Percentiles rank a stretch among this genome's conserved stretches.
phyloP scores from a whole-genome alignment of 2,797 vertebrate genomes.

The Tarsius wallacei region DNA sequence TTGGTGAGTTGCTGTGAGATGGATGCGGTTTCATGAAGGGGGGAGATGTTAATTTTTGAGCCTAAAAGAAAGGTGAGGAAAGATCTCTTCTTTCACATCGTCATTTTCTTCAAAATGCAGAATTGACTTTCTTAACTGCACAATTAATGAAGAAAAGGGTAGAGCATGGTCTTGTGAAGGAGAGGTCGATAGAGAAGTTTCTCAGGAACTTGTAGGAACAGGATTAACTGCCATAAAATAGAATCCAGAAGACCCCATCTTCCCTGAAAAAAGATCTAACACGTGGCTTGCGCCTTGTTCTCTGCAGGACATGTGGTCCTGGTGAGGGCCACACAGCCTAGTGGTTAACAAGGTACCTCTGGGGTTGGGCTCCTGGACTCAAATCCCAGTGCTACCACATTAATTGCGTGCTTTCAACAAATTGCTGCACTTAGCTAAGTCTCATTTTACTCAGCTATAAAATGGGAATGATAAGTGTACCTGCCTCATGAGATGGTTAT shows the following conservation, averaged over 20 bases:
- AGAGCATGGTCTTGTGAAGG: background rate
- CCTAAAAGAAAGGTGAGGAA: background rate
- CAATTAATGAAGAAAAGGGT: background rate
- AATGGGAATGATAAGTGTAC: background rate
- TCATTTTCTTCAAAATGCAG: background rate
- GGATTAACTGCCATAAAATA: background rate
- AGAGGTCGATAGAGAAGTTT: background rate
- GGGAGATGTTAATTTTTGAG: background rate
- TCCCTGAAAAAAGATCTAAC: background rate
- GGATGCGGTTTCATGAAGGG: background rate
- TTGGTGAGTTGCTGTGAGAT: background rate
- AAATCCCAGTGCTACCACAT: background rate
- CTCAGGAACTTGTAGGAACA: background rate
- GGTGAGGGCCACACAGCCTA: no score
- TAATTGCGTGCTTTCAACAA: background rate
- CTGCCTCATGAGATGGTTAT: background rate
- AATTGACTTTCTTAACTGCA: background rate
- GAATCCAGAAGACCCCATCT: background rate
- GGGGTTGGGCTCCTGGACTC: background rate
- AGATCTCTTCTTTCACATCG: background rate
- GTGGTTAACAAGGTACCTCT: background rate
- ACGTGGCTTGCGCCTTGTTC: background rate
- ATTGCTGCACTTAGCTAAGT: background rate
- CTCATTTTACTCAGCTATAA: background rate
- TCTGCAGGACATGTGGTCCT: background rate